phyloP scores from a whole-genome alignment of 2,888 invertebrate species.

The Eristalis tenax region DNA sequence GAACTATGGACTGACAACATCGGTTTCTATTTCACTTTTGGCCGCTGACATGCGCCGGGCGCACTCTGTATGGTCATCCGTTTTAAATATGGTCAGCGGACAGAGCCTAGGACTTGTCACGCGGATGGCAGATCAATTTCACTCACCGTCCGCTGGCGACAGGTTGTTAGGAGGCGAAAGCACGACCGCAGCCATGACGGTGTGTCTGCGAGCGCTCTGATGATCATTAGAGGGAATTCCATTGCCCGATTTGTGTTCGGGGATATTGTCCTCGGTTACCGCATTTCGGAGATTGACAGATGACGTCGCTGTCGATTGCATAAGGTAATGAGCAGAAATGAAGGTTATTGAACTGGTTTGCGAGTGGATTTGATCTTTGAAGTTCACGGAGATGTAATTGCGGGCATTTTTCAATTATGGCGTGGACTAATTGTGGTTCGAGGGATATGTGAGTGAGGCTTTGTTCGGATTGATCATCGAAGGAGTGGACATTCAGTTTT shows the following conservation, averaged over 20 bases:
- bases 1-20: constrained; percentile 40
- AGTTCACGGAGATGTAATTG: too few species aligned
- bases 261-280: constrained; percentile 35
- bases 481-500: too few species aligned
- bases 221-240: constrained; percentile 66
- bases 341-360: constrained; percentile 1
- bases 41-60: constrained; percentile 43
- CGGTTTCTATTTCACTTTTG: constrained; percentile 67
- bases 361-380: not conserved
- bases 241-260: constrained; percentile 16
- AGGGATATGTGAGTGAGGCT: too few species aligned
- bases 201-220: constrained; percentile 13
- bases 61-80: constrained; percentile 55
- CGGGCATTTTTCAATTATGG: too few species aligned
- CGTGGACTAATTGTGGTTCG: too few species aligned
- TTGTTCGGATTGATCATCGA: too few species aligned
- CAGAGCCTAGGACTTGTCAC: constrained; percentile 66
- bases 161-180: constrained; percentile 68
- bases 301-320: constrained; percentile 34
- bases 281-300: constrained; percentile 45
- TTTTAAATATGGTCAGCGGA: constrained; percentile 69
- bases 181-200: constrained; percentile 1
- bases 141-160: constrained; percentile 55
- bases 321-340: constrained; percentile 41
- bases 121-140: constrained; percentile 63